phyloP scores from a whole-genome alignment of 2,113 vertebrate genomes.

The Psephotus haematonotus region DNA sequence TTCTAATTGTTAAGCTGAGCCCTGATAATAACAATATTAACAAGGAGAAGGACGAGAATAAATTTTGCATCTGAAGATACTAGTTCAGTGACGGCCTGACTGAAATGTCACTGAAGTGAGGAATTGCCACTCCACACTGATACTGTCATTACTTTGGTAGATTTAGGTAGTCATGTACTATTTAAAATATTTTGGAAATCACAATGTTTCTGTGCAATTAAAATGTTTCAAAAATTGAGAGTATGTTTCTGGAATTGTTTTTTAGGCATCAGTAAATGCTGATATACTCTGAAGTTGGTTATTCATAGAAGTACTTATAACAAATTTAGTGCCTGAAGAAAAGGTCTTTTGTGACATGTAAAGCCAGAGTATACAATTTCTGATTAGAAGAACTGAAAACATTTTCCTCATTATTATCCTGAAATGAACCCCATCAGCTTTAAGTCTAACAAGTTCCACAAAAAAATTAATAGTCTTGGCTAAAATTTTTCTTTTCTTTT shows the following conservation, averaged over 20 bases:
- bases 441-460: background rate
- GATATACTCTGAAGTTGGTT: background rate
- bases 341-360: background rate
- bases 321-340: background rate
- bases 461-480: background rate
- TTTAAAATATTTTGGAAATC: background rate
- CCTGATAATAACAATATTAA: background rate
- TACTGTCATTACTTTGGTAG: background rate
- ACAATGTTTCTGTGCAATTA: background rate
- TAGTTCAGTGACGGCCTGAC: background rate
- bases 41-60: slow-evolving; percentile 8
- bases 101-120: background rate
- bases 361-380: background rate
- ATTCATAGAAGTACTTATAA: background rate
- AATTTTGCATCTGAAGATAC: slow-evolving; percentile 27
- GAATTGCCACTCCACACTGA: background rate
- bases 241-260: background rate
- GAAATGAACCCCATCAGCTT: background rate
- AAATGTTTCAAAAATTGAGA: background rate
- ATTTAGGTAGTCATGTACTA: background rate
- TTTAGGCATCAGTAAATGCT: background rate
- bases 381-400: background rate
- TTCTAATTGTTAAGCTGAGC: background rate
- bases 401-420: background rate
- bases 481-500: background rate